Conservation (phyloP, 2,113 vertebrate genomes). For the Zeus faber region DNA sequence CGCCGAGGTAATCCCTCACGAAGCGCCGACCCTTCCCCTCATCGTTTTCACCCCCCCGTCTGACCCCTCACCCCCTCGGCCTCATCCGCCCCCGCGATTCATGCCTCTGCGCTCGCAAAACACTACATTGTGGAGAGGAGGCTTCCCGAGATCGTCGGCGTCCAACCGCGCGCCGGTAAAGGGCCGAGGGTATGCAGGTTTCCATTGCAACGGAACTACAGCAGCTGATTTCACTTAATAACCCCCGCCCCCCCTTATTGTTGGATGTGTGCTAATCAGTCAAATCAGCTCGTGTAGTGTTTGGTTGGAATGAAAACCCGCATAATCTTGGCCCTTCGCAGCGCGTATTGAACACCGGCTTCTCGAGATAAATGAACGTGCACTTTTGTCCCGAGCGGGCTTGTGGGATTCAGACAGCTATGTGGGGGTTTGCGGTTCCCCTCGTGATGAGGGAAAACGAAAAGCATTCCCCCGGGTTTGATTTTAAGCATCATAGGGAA, state of each 20-base stretch:
- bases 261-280: neutral
- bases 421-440: slow-evolving; percentile 32
- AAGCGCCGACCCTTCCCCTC: slow-evolving; percentile 34
- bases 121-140: slow-evolving; percentile 24
- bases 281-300: neutral
- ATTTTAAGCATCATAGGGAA: slow-evolving; percentile 32
- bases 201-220: neutral
- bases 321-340: neutral
- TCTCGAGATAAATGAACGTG: slow-evolving; percentile 37
- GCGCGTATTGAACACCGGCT: slow-evolving; percentile 3
- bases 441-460: slow-evolving; percentile 47
- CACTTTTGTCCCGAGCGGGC: slow-evolving; percentile 31
- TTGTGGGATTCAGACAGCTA: slow-evolving; percentile 39
- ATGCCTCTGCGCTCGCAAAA: slow-evolving; percentile 12
- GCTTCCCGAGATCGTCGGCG: neutral
- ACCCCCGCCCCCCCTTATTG: neutral
- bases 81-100: neutral
- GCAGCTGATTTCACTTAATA: neutral
- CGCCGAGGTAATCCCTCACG: slow-evolving; percentile 61
- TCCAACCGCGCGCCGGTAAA: too few species aligned
- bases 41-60: slow-evolving; percentile 12
- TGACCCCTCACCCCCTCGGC: slow-evolving; percentile 8
- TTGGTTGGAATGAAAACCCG: neutral
- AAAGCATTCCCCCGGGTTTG: slow-evolving; percentile 30
- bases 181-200: neutral